These are phyloP conservation scores for Oreocharis arfaki DNA, from an alignment of 2,113 vertebrate species.

Conservation along the genomic window DNA sequence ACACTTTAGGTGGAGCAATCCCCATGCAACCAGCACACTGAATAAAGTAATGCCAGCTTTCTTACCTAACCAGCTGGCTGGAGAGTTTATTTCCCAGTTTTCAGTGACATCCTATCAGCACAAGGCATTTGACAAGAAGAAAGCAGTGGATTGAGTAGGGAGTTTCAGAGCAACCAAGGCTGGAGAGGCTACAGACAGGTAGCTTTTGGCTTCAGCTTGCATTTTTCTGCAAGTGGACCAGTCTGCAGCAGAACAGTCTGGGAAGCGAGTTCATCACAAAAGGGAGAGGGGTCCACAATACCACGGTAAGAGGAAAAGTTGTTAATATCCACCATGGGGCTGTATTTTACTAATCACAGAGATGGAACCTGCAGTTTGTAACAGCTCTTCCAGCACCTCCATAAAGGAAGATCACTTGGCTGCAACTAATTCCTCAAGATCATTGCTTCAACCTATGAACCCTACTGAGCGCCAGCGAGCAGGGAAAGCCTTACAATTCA, in stretches of 20 bases:
- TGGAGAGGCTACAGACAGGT: neutral
- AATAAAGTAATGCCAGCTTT: neutral
- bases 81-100: neutral
- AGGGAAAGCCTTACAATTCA: neutral
- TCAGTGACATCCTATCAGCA: neutral
- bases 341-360: neutral
- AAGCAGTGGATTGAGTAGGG: neutral
- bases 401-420: neutral
- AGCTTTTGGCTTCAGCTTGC: neutral
- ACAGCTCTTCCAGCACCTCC: neutral
- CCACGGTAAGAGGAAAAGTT: neutral
- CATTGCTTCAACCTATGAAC: neutral
- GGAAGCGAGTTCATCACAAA: neutral
- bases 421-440: neutral
- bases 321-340: neutral
- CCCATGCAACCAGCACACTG: fast-evolving
- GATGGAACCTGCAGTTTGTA: neutral
- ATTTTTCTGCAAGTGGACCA: neutral
- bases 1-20: fast-evolving
- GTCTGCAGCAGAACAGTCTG: neutral
- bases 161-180: neutral
- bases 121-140: neutral
- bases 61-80: neutral
- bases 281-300: neutral
- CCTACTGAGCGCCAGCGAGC: fast-evolving